Conservation (phyloP, 2,888 invertebrate species). For the Amphipoea oculea region DNA sequence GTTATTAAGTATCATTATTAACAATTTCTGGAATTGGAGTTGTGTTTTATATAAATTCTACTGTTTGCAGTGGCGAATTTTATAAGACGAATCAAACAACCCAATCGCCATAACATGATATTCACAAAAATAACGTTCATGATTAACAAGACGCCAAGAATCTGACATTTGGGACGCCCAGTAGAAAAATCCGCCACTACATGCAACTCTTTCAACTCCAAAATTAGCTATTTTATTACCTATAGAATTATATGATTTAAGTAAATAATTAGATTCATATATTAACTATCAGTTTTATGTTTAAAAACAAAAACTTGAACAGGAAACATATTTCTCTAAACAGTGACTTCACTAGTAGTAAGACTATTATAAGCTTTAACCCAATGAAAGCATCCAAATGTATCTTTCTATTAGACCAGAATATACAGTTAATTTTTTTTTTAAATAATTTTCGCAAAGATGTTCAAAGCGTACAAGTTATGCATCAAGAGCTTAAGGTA, state of each 20-base stretch:
- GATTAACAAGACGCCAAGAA: constrained; percentile 47
- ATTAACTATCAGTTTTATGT: constrained; percentile 55
- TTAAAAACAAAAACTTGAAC: constrained; percentile 44
- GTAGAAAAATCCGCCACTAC: constrained; percentile 44
- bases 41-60: constrained; percentile 28
- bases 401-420: constrained; percentile 44
- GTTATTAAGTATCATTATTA: constrained; percentile 45
- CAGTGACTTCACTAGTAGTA: constrained; percentile 58
- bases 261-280: constrained; percentile 58
- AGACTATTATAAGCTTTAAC: constrained; percentile 54
- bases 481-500: constrained; percentile 38
- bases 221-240: constrained; percentile 52
- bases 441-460: constrained; percentile 31
- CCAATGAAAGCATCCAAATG: constrained; percentile 59
- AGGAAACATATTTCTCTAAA: constrained; percentile 59
- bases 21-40: constrained; percentile 47
- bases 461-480: constrained; percentile 33
- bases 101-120: constrained; percentile 50
- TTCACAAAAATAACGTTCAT: constrained; percentile 48
- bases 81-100: constrained; percentile 24
- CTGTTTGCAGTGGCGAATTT: constrained; percentile 43
- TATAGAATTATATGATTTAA: constrained; percentile 63
- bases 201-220: constrained; percentile 49
- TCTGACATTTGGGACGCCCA: constrained; percentile 20
- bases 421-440: constrained; percentile 51